Evolutionary conservation across 2,888 invertebrate species (phyloP).

Genomic region (Trachelus iudaicus): DNA sequence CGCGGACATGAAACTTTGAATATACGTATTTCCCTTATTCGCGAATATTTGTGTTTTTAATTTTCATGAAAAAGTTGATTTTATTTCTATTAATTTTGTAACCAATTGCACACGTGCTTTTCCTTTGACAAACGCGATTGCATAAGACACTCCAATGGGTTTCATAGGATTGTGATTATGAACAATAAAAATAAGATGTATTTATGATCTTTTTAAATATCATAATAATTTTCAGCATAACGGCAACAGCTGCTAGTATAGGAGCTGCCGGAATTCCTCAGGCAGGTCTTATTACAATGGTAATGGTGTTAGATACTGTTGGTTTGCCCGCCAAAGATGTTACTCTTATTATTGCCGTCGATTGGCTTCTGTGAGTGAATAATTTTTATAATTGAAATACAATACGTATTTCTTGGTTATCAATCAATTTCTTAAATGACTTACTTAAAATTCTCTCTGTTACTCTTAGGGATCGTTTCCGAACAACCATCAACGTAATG

Average conservation of each 20-base stretch:
- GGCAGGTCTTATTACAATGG: constrained; percentile 95
- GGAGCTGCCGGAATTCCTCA: constrained; percentile 98
- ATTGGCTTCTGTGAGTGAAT: constrained; percentile 87
- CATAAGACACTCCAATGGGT: no score
- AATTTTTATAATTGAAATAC: not conserved
- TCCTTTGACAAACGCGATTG: no score
- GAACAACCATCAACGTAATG: constrained; percentile 92
- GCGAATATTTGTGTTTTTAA: not conserved
- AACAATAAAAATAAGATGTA: not conserved
- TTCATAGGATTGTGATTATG: no score
- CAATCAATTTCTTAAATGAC: not conserved
- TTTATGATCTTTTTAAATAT: constrained; percentile 11
- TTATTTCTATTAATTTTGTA: not conserved
- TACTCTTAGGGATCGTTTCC: constrained; percentile 81
- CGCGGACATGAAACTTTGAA: not conserved
- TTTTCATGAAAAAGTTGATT: not conserved
- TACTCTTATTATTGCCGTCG: constrained; percentile 89
- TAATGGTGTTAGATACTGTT: constrained; percentile 92
- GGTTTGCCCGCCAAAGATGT: constrained; percentile 90
- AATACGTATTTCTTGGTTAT: not conserved
- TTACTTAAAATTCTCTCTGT: constrained; percentile 2
- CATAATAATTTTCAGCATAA: constrained; percentile 74
- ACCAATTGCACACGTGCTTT: no score
- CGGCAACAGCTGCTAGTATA: constrained; percentile 97
- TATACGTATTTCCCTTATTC: not conserved